A percentile compares a stretch with the other conserved stretches of the same genome.
phyloP scores from a whole-genome alignment of 2,888 invertebrate species.

The Crematogaster levior region DNA sequence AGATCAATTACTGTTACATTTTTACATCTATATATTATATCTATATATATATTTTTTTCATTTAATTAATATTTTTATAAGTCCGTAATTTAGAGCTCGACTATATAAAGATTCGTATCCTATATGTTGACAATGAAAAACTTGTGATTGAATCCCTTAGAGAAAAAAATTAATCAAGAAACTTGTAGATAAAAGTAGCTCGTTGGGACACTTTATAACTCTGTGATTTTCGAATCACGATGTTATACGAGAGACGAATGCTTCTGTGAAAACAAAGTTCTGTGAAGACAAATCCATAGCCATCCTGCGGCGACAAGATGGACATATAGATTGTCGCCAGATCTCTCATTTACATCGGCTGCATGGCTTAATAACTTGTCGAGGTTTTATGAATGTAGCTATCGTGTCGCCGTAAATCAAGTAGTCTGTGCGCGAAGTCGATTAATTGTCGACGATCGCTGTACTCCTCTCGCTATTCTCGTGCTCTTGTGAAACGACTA shows the following conservation, averaged over 20 bases:
- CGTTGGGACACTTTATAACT: neutral
- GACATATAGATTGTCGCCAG: neutral
- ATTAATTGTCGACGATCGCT: constrained; percentile 59
- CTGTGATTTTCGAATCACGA: neutral
- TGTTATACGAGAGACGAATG: neutral
- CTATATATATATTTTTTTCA: too few relatives aligned
- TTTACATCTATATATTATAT: neutral
- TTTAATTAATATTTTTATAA: neutral
- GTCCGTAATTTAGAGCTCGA: neutral
- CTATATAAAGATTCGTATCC: neutral
- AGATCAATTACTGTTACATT: neutral
- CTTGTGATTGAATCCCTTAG: neutral
- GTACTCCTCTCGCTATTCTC: constrained; percentile 32
- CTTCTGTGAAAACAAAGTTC: neutral
- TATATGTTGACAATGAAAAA: neutral
- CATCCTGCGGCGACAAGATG: neutral
- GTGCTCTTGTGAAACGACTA: constrained; percentile 30
- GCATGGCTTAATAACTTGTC: neutral
- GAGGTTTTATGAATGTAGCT: constrained; percentile 32
- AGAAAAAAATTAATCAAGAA: neutral
- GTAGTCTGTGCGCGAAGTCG: constrained; percentile 35
- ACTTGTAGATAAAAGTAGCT: neutral
- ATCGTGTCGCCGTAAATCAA: constrained; percentile 49
- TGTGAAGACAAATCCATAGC: too few relatives aligned
- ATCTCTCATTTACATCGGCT: constrained; percentile 22